Base-by-base conservation (phyloP, 2,888 invertebrate genomes). In the Gymnoscelis rufifasciata region DNA sequence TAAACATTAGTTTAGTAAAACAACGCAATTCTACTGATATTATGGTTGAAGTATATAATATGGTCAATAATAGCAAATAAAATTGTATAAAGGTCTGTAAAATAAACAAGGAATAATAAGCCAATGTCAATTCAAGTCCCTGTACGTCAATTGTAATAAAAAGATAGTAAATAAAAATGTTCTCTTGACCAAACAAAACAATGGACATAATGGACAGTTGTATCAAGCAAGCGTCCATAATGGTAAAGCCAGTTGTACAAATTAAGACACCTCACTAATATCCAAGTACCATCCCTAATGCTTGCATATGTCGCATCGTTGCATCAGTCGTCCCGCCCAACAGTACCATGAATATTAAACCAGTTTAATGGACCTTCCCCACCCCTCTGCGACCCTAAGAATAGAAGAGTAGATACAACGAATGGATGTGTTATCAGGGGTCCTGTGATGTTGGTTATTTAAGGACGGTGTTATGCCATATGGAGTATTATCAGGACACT, bases 401-500 rank as follows among this genome's bases (percentile, higher is more conserved):
- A n/a, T 11, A 14, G 3, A 11, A 35, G 43, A 15, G n/a, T 13
- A 31, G 47, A 39, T 33, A 3, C 11, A 35, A 29, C 13, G 49
- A 24, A 39, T 15, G 23, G 42, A n/a, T 38, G 26, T 38, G 33
- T 43, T 55, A 51, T 48, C 46, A 59, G 53, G 56, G 78, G 53
- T 74, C 82, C 50, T 19, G 33, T 19, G 13, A 49, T 33, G 51
- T 43, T 79, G 82, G 87, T 70, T 75, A 69, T 77, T 75, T 77
- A 67, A 71, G 63, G 68, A 72, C 69, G 71, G 77, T 78, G 73
- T 73, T 68, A 62, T 75, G 86, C 84, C 88, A 88, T 87, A 87
- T 86, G 88, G 83, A 86, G 80, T 79, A 83, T 87, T 84, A 83
- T 81, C 75, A 71, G 75, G 75, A 80, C 86, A 78, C 84, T 83